These are phyloP conservation scores for Romanogobio albipinnatus DNA, from an alignment of 2,113 vertebrate genomes.

Conservation along the genomic window DNA sequence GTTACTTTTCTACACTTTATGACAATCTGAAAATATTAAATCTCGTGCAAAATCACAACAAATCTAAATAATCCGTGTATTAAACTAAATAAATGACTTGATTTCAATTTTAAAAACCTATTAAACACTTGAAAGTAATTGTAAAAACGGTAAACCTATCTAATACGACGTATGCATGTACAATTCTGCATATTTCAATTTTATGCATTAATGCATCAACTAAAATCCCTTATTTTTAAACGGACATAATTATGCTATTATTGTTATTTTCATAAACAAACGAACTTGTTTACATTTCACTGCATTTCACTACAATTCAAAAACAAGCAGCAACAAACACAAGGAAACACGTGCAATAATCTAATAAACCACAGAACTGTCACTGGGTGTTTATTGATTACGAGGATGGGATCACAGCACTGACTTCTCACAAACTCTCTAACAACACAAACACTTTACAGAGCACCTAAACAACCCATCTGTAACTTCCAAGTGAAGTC, in stretches of 20 bases:
- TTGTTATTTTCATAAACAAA: background rate
- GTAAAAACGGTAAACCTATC: background rate
- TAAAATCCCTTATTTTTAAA: background rate
- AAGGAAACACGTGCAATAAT: background rate
- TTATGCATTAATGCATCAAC: background rate
- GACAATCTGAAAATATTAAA: background rate
- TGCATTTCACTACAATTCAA: too few relatives aligned
- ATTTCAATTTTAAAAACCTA: background rate
- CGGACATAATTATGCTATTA: too few relatives aligned
- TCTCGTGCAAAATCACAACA: background rate
- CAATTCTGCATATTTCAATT: background rate
- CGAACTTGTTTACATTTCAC: background rate
- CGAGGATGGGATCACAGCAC: background rate
- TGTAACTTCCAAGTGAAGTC: background rate
- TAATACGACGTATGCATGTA: too few relatives aligned
- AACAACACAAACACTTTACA: constrained; percentile 18
- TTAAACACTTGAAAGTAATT: background rate
- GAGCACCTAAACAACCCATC: background rate
- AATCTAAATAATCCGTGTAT: background rate
- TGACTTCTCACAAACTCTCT: constrained; percentile 1
- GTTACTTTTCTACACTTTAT: background rate
- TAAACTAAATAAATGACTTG: background rate
- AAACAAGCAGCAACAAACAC: background rate
- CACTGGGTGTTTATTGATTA: background rate
- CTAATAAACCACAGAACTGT: background rate